phyloP scores from a whole-genome alignment of 2,888 invertebrate species.

The Halictus ligatus region DNA sequence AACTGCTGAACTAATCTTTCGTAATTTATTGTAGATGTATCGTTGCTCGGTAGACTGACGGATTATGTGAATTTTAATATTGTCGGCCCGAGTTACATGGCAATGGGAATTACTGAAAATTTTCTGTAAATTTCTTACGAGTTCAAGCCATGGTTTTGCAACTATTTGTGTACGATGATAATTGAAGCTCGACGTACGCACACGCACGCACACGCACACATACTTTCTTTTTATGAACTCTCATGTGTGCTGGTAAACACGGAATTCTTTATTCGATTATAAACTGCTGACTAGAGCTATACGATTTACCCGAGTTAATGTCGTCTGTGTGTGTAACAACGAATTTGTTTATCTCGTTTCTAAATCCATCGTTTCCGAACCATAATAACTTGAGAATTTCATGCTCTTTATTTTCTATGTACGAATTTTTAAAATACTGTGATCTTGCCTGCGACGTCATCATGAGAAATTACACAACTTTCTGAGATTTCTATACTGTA shows the following conservation, averaged over 20 bases:
- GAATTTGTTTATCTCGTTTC: not conserved
- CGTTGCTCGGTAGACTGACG: not conserved
- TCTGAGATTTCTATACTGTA: not conserved
- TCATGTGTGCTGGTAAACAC: not conserved
- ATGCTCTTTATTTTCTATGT: no score
- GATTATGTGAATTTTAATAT: not conserved
- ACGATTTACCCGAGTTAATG: not conserved
- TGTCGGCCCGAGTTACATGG: not conserved
- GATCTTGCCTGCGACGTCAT: no score
- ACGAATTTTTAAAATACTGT: not conserved
- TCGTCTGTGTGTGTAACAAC: not conserved
- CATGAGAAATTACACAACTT: not conserved
- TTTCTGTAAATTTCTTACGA: not conserved
- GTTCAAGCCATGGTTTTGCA: slow-evolving; percentile 11
- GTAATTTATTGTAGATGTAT: not conserved
- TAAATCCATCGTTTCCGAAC: not conserved
- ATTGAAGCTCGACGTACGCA: slow-evolving; percentile 9
- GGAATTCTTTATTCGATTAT: not conserved
- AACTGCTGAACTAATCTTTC: not conserved
- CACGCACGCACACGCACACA: no score
- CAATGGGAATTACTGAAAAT: slow-evolving; percentile 11
- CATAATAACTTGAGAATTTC: no score
- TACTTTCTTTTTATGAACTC: slow-evolving; percentile 11
- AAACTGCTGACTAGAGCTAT: not conserved
- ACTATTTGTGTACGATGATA: slow-evolving; percentile 21